Conservation (phyloP, 2,888 invertebrate species). For the Brachycybe producta region DNA sequence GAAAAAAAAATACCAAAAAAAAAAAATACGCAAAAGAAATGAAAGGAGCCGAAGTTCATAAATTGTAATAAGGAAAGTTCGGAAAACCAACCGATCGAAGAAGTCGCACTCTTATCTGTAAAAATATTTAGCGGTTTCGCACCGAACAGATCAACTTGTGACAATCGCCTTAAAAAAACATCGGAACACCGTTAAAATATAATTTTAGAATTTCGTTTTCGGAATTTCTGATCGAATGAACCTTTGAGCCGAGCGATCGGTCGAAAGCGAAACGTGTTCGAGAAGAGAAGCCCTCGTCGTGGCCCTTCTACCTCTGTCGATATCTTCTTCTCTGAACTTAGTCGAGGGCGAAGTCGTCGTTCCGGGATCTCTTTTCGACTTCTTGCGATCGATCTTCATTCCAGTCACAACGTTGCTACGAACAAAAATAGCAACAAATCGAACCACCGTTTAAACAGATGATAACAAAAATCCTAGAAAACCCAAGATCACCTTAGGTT, state of each 20-base stretch:
- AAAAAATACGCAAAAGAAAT: background rate
- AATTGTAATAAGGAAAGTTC: background rate
- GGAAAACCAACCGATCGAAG: background rate
- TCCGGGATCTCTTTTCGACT: background rate
- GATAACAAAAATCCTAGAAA: background rate
- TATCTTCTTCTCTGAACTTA: no score
- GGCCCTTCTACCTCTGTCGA: no score
- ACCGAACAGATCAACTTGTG: constrained; percentile 43
- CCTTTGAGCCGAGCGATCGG: no score
- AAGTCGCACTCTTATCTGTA: constrained; percentile 25
- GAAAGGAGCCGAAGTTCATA: background rate
- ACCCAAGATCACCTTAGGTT: no score
- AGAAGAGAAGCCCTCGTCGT: no score
- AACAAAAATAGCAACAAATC: background rate
- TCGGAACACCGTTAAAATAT: background rate
- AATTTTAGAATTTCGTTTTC: background rate
- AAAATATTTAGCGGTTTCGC: constrained; percentile 53
- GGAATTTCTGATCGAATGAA: background rate
- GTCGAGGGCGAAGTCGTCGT: no score
- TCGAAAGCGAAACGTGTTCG: no score
- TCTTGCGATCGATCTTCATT: constrained; percentile 57
- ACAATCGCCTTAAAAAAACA: background rate
- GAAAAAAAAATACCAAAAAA: constrained; percentile 21
- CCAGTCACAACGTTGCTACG: constrained; percentile 37
- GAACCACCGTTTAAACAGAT: background rate